Conservation (phyloP, 2,888 invertebrate species). For the Eupithecia tripunctaria region DNA sequence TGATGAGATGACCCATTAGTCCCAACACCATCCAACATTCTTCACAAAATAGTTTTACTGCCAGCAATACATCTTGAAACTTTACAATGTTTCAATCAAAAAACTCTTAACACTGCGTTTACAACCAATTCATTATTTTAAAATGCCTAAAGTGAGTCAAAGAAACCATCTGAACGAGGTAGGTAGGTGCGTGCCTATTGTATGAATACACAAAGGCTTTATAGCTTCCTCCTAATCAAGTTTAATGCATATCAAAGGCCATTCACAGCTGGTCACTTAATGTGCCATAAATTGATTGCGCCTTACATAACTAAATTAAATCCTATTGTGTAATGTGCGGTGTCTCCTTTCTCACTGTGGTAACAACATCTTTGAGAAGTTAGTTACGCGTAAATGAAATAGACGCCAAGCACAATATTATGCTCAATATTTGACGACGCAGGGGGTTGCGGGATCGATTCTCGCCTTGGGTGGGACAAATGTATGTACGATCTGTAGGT, state of each 20-base stretch:
- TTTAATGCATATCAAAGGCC: background rate
- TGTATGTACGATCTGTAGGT: no score
- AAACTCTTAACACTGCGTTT: background rate
- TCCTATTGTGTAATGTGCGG: slow-evolving; percentile 28
- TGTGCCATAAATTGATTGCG: slow-evolving; percentile 1
- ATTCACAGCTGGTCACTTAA: slow-evolving; percentile 3
- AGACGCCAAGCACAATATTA: no score
- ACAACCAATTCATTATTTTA: background rate
- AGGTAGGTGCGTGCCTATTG: background rate
- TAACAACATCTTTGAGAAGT: background rate
- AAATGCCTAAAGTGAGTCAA: background rate
- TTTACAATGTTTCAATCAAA: background rate
- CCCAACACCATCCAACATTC: slow-evolving; percentile 3
- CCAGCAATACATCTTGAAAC: background rate
- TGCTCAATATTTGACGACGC: no score
- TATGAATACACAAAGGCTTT: background rate
- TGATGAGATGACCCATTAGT: slow-evolving; percentile 5
- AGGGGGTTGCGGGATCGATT: no score
- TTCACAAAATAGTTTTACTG: slow-evolving; percentile 3
- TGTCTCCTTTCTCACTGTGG: slow-evolving; percentile 8
- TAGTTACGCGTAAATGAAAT: no score
- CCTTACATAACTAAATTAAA: slow-evolving; percentile 4
- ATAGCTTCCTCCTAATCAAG: background rate
- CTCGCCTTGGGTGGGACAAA: no score
- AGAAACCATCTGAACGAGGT: background rate